Percentiles rank a stretch among this genome's conserved stretches.
These are phyloP conservation scores for Tetramorium simillimum DNA, from an alignment of 1,140 invertebrate genomes.

Conservation along the genomic window DNA sequence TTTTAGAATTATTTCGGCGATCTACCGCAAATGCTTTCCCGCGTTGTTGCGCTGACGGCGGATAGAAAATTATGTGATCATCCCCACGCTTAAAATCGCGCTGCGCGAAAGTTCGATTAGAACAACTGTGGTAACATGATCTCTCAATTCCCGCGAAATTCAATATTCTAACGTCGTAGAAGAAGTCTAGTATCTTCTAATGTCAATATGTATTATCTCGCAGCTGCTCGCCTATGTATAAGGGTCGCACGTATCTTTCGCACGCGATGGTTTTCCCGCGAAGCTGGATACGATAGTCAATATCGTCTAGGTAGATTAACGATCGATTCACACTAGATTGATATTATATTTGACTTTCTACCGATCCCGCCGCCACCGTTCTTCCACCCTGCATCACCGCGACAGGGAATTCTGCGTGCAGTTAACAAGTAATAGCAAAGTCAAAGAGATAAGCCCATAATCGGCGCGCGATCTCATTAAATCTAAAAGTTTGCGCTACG, in stretches of 20 bases:
- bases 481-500: neutral
- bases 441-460: constrained; percentile 30
- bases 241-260: constrained; percentile 26
- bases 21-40: constrained; percentile 6
- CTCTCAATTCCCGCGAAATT: constrained; percentile 8
- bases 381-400: neutral
- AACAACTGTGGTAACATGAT: neutral
- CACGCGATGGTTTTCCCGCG: neutral
- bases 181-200: constrained; percentile 23
- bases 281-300: constrained; percentile 6
- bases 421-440: constrained; percentile 36
- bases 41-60: neutral
- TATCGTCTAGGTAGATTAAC: constrained; percentile 44
- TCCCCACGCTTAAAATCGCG: neutral
- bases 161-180: constrained; percentile 33
- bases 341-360: constrained; percentile 46
- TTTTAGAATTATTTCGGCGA: constrained; percentile 35
- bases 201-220: constrained; percentile 50
- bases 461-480: constrained; percentile 6
- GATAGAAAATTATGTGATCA: constrained; percentile 22
- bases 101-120: neutral
- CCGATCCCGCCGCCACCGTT: neutral
- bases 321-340: constrained; percentile 47
- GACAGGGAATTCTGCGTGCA: neutral
- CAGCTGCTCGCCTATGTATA: constrained; percentile 30